Base-by-base conservation (phyloP, 2,113 vertebrate species). In the Eudyptes chrysolophus region DNA sequence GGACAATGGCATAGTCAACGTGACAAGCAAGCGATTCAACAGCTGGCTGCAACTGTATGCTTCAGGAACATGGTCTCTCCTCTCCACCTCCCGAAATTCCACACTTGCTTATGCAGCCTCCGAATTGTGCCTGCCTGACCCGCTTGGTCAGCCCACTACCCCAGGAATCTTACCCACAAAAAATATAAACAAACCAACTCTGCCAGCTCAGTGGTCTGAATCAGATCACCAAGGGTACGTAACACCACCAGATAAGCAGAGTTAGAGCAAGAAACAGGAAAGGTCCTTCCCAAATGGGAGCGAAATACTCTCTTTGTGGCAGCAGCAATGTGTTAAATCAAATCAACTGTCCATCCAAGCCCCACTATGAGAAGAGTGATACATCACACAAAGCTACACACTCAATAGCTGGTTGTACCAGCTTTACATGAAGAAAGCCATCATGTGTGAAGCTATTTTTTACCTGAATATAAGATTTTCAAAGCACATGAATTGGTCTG, bases 311-410 rank as follows among this genome's bases (percentile, higher is more conserved):
- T 42, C 44, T 3, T 36, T 44, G 34, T 3, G 36, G 42, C 60
- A 78, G 81, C 29, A 57, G 51, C 54, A 29, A 18, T 0, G 10
- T 6, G 18, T 44, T 27, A 6, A 3, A 44, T 19, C 16, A 54
- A 40, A 14, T 2, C 51, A 72, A 11, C 30, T 7, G 8, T 7
- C 36, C 44, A 18, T 20, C 21, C 29, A 19, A 76, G 62, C 3
- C 24, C n/a, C 32, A 15, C 48, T 3, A 0, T 0, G 8, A 71
- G 19, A 27, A n/a, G 4, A 48, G 19, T 0, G 0, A 57, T 9
- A 7, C 13, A 61, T 6, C 46, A 12, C 38, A 11, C 1, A 15
- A 65, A 78, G 40, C 61, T 27, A 36, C 22, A 26, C 5, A 21
- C 14, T 32, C 66, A 36, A 8, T 10, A 89, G 36, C 40, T 49